A percentile compares a stretch with the other conserved stretches of the same genome.
Conservation (phyloP, 2,113 vertebrate species). For the Chamaea fasciata region DNA sequence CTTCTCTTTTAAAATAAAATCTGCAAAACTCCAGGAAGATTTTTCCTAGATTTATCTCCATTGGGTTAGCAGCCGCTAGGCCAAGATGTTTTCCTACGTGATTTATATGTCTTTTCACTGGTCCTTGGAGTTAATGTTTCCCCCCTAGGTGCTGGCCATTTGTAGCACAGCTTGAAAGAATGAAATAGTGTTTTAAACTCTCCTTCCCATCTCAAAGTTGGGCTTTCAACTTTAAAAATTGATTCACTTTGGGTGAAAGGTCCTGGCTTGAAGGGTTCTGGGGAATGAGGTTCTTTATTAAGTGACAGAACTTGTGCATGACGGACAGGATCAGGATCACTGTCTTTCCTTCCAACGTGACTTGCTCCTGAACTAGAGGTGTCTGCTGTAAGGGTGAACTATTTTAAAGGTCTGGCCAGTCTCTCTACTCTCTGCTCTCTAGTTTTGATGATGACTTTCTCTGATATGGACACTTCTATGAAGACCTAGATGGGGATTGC, state of each 20-base stretch:
- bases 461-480: not conserved
- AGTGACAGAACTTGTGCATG: not conserved
- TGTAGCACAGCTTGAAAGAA: conserved; percentile 47
- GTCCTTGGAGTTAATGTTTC: conserved; percentile 56
- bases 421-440: not conserved
- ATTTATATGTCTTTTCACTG: conserved; percentile 63
- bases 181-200: conserved; percentile 52
- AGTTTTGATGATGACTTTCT: not conserved
- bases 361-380: not conserved
- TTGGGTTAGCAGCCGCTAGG: conserved; percentile 36
- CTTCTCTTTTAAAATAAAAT: conserved; percentile 27
- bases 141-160: conserved; percentile 46
- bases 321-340: not conserved
- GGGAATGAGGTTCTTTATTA: conserved; percentile 39
- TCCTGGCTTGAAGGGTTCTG: conserved; percentile 38
- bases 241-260: conserved; percentile 42
- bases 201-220: conserved; percentile 29
- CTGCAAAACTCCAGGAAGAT: conserved; percentile 18
- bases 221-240: conserved; percentile 49
- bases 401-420: not conserved
- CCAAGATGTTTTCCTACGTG: conserved; percentile 41
- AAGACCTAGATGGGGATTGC: not conserved
- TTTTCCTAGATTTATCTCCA: conserved; percentile 61
- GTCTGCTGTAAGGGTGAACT: not conserved
- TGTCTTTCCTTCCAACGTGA: not conserved